These are phyloP conservation scores for Caenorhabditis inopinata DNA, from an alignment of 1,140 invertebrate genomes.

Conservation along the genomic window DNA sequence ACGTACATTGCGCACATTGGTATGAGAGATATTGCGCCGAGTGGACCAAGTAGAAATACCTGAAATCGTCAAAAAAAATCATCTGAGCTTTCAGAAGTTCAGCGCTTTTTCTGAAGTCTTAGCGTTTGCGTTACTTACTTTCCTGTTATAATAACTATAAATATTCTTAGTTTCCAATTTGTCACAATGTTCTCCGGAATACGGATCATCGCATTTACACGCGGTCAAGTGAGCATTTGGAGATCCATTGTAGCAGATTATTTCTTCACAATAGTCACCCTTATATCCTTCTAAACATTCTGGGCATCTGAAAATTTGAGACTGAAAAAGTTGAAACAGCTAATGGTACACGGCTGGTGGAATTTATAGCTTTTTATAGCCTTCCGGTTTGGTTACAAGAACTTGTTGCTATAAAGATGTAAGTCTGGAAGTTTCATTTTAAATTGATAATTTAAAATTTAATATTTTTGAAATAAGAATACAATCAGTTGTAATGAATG, in stretches of 20 bases:
- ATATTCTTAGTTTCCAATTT: constrained; percentile 53
- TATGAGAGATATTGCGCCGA: constrained; percentile 52
- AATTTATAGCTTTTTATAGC: no score
- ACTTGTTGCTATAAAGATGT: no score
- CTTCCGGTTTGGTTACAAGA: no score
- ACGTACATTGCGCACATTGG: constrained; percentile 56
- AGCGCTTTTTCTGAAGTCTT: no score
- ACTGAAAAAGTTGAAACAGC: no score
- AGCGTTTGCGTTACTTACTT: no score
- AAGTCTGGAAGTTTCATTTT: no score
- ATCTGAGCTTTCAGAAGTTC: no score
- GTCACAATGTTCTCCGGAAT: constrained; percentile 51
- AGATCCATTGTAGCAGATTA: constrained; percentile 51
- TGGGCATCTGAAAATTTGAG: constrained; percentile 44
- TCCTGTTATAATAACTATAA: constrained; percentile 56
- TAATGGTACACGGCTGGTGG: no score
- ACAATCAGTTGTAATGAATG: no score
- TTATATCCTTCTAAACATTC: constrained; percentile 49
- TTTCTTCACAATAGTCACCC: constrained; percentile 51
- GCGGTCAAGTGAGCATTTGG: constrained; percentile 39
- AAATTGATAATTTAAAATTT: no score
- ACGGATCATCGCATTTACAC: constrained; percentile 53
- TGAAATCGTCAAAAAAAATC: constrained; percentile 26
- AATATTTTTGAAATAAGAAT: no score
- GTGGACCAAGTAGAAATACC: constrained; percentile 51